These are phyloP conservation scores for Paratrypauchen microcephalus DNA, from an alignment of 2,797 vertebrate genomes.

Conservation along the genomic window DNA sequence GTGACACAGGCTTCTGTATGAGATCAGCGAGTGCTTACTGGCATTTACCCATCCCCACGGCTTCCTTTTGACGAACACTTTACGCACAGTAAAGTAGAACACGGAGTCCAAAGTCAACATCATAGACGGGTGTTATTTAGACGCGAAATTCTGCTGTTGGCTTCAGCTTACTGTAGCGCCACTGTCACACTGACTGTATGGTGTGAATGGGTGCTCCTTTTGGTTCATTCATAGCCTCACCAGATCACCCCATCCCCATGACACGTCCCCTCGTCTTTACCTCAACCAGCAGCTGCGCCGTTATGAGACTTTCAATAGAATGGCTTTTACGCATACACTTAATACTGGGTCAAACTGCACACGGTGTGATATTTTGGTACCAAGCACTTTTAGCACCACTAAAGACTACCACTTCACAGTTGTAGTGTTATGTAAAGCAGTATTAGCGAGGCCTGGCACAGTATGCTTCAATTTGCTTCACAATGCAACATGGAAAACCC, in stretches of 20 bases:
- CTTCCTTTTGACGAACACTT: neutral
- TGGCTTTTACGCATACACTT: slow-evolving; percentile 12
- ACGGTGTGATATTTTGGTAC: slow-evolving; percentile 13
- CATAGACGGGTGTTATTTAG: neutral
- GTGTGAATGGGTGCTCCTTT: slow-evolving; percentile 21
- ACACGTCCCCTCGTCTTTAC: slow-evolving; percentile 11
- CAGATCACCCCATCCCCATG: slow-evolving; percentile 3
- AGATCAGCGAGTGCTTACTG: slow-evolving; percentile 2
- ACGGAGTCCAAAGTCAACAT: neutral
- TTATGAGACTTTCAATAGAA: slow-evolving; percentile 18
- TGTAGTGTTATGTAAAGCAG: slow-evolving; percentile 26
- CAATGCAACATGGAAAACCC: neutral
- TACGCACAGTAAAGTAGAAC: neutral
- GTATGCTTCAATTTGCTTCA: neutral
- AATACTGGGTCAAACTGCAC: slow-evolving; percentile 26
- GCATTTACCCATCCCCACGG: neutral
- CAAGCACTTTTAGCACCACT: slow-evolving; percentile 48
- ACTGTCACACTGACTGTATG: slow-evolving; percentile 13
- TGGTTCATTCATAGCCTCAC: neutral
- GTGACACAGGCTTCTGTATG: slow-evolving; percentile 34
- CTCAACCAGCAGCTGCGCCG: slow-evolving; percentile 1
- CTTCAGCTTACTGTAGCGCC: slow-evolving; percentile 14
- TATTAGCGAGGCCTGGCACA: slow-evolving; percentile 10
- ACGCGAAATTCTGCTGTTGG: slow-evolving; percentile 1
- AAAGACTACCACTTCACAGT: slow-evolving; percentile 42